These are phyloP conservation scores for Nothoprocta pentlandii DNA, from an alignment of 2,113 vertebrate genomes.

Conservation along the genomic window DNA sequence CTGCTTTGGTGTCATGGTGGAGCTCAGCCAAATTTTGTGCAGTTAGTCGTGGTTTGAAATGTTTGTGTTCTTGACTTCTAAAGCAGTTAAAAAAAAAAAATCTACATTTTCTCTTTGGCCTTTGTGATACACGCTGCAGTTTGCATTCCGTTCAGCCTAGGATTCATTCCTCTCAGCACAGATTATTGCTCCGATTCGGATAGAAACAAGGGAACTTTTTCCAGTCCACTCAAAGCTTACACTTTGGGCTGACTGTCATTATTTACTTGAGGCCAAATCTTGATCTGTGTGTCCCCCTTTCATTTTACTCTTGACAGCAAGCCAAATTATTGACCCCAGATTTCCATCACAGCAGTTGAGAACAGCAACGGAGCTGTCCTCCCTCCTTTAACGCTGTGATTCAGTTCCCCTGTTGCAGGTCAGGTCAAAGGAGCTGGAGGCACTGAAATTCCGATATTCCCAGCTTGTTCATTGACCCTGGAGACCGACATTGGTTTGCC, in stretches of 20 bases:
- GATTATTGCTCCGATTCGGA: neutral
- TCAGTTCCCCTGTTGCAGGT: neutral
- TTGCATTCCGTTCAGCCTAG: neutral
- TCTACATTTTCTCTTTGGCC: neutral
- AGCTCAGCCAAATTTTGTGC: neutral
- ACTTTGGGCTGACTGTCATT: neutral
- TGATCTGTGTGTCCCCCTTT: neutral
- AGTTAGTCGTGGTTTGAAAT: neutral
- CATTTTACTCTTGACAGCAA: neutral
- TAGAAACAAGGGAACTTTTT: neutral
- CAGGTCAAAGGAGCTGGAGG: neutral
- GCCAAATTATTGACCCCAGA: neutral
- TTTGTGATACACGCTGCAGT: neutral
- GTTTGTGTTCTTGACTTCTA: rapidly evolving
- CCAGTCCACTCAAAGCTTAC: neutral
- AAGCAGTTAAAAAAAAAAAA: no score
- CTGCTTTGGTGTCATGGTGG: neutral
- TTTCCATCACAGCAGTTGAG: neutral
- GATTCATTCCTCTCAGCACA: neutral
- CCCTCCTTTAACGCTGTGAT: neutral
- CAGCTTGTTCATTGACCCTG: rapidly evolving
- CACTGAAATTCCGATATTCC: neutral
- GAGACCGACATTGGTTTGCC: neutral
- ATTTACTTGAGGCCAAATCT: neutral
- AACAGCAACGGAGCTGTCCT: neutral